Conservation (phyloP, 2,113 vertebrate genomes). For the Pelodiscus sinensis region DNA sequence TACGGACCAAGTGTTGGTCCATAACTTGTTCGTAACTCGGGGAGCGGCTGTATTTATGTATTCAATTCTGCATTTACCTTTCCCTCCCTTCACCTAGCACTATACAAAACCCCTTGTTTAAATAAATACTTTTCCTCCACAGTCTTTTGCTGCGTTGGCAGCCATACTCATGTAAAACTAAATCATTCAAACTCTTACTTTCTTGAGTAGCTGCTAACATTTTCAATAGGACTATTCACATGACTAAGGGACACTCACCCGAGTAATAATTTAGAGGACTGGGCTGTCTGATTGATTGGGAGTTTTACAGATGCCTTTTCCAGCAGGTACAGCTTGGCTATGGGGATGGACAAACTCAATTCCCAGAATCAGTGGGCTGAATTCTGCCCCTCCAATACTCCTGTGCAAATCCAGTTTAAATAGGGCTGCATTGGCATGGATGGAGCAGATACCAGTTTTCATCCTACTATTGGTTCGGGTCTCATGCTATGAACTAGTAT, state of each 20-base stretch:
- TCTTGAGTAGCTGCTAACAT: rapidly evolving
- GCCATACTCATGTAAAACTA: background rate
- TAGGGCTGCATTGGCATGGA: rapidly evolving
- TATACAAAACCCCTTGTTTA: background rate
- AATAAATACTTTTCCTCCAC: background rate
- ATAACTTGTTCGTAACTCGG: too few relatives aligned
- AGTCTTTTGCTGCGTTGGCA: background rate
- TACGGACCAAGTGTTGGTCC: too few relatives aligned
- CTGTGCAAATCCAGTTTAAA: background rate
- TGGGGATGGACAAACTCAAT: background rate
- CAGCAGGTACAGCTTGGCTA: background rate
- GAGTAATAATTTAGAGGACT: background rate
- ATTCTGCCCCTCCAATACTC: background rate
- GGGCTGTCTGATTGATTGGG: rapidly evolving
- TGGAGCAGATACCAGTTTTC: rapidly evolving
- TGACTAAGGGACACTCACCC: background rate
- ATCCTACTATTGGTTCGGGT: background rate
- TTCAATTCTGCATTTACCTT: background rate
- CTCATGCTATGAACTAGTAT: rapidly evolving
- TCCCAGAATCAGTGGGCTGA: background rate
- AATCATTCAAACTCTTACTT: rapidly evolving
- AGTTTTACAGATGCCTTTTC: rapidly evolving
- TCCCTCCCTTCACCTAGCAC: background rate
- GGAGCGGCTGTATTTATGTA: background rate
- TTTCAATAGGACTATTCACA: rapidly evolving